Percentiles rank a stretch among this genome's conserved stretches.
Evolutionary conservation across 2,797 vertebrate genomes (phyloP).

Genomic region (Sebastes minor): DNA sequence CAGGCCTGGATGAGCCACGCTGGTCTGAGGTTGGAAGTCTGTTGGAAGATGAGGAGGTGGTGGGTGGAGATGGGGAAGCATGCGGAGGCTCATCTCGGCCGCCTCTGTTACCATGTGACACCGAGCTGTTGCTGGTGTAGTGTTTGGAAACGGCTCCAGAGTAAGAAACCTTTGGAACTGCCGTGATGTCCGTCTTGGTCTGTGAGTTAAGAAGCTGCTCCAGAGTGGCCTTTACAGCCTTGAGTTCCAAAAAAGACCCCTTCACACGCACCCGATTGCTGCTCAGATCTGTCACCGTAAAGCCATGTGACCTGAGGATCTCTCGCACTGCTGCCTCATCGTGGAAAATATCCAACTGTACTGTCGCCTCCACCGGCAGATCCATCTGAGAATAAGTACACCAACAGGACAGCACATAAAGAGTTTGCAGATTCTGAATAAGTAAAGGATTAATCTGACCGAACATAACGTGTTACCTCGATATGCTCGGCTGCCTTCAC

Average conservation of each 20-base stretch:
- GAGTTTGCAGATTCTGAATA: too few species aligned
- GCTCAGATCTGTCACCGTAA: conserved; percentile 4
- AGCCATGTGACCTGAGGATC: conserved; percentile 41
- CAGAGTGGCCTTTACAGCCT: conserved; percentile 37
- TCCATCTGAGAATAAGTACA: conserved; percentile 68
- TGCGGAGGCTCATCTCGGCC: not conserved
- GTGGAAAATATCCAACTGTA: conserved; percentile 56
- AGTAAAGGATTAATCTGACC: not conserved
- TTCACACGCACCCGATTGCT: conserved; percentile 28
- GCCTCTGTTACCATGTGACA: not conserved
- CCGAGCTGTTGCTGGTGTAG: not conserved
- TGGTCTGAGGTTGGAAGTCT: not conserved
- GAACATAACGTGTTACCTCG: conserved; percentile 38
- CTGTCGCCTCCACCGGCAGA: conserved; percentile 58
- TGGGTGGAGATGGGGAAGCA: not conserved
- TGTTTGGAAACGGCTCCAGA: conserved; percentile 22
- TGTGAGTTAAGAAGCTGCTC: conserved; percentile 18
- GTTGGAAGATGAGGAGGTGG: not conserved
- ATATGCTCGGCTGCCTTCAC: conserved; percentile 26
- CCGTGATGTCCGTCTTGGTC: not conserved
- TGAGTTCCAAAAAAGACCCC: conserved; percentile 73
- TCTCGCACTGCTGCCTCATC: not conserved
- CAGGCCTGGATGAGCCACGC: rapidly evolving
- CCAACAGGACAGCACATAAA: not conserved
- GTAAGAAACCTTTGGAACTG: not conserved